phyloP scores from a whole-genome alignment of 2,797 vertebrate genomes.

The Mus spretus region DNA sequence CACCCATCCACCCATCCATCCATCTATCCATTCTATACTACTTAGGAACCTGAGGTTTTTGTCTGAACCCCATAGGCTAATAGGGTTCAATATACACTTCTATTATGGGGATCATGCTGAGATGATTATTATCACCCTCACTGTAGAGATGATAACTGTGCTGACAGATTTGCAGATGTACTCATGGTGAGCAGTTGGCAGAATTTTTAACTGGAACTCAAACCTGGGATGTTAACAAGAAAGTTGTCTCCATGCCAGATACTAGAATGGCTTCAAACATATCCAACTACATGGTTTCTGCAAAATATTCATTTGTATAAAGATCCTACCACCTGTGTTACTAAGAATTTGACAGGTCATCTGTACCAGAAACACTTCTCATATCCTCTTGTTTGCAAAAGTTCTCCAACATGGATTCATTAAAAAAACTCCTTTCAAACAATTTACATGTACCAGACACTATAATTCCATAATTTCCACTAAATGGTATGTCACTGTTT shows the following conservation, averaged over 20 bases:
- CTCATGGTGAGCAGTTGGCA: background rate
- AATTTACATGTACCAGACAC: background rate
- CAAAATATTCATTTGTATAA: constrained; percentile 46
- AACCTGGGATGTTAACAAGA: constrained; percentile 27
- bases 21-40: background rate
- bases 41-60: background rate
- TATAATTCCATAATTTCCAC: background rate
- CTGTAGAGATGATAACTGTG: constrained; percentile 5
- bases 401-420: constrained; percentile 5
- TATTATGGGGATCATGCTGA: constrained; percentile 8
- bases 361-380: background rate
- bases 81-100: constrained; percentile 7
- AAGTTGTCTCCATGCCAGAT: constrained; percentile 31
- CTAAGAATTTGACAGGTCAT: constrained; percentile 17
- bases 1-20: background rate
- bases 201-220: constrained; percentile 33
- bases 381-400: background rate
- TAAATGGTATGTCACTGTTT: background rate
- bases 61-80: background rate
- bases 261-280: constrained; percentile 12
- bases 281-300: background rate
- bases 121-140: background rate
- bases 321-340: background rate
- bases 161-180: constrained; percentile 1
- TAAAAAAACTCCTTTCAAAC: background rate